These are phyloP conservation scores for Orthonevra nobilis DNA, from an alignment of 2,888 invertebrate species.

Conservation along the genomic window DNA sequence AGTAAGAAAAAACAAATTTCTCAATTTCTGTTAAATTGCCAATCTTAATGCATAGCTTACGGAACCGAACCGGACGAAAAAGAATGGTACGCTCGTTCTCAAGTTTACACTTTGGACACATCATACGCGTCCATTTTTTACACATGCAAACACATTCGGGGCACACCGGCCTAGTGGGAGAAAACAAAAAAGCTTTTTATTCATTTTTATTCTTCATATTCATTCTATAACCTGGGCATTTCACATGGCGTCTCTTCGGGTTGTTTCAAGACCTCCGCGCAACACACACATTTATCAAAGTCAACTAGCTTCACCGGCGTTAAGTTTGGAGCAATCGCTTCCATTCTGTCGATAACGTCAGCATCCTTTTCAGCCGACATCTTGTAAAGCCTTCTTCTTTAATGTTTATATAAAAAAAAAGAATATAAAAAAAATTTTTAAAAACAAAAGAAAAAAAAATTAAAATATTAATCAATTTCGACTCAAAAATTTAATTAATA, in stretches of 20 bases:
- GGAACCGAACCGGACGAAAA: conserved; percentile 33
- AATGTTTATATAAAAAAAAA: conserved; percentile 5
- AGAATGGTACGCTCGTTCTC: conserved; percentile 33
- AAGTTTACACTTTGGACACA: no score
- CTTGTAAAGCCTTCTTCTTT: conserved; percentile 4
- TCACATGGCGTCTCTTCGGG: conserved; percentile 10
- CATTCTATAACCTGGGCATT: no score
- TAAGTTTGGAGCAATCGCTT: conserved; percentile 17
- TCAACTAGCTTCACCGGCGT: background rate
- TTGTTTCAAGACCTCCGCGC: conserved; percentile 1
- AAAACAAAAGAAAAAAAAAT: background rate
- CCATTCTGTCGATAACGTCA: background rate
- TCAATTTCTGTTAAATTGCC: no score
- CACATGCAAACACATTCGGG: background rate
- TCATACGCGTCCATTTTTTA: background rate
- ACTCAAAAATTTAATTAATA: no score
- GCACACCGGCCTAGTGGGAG: background rate
- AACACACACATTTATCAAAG: conserved; percentile 20
- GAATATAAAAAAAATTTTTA: background rate
- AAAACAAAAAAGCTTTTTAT: background rate
- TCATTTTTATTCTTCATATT: no score
- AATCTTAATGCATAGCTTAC: conserved; percentile 46
- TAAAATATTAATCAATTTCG: no score
- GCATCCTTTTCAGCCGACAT: no score
- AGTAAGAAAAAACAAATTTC: background rate